These are phyloP conservation scores for Xenopus laevis DNA, from an alignment of 2,113 vertebrate species.

Conservation along the genomic window DNA sequence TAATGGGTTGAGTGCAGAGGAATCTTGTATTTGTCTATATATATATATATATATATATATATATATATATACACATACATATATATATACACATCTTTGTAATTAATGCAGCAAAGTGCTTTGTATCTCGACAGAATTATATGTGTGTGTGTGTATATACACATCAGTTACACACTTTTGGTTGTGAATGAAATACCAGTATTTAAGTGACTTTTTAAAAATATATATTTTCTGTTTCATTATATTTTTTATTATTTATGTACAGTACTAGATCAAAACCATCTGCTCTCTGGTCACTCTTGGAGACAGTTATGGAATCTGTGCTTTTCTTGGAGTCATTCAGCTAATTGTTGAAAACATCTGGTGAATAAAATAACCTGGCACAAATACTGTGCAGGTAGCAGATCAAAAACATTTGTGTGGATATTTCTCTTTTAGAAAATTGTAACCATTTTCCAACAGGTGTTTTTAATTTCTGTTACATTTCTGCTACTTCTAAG, in stretches of 20 bases:
- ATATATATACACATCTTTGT: too few relatives aligned
- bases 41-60: too few relatives aligned
- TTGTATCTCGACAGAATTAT: too few relatives aligned
- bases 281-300: slow-evolving; percentile 33
- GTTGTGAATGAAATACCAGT: slow-evolving; percentile 33
- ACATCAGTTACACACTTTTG: background rate
- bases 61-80: too few relatives aligned
- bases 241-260: slow-evolving; percentile 40
- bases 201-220: background rate
- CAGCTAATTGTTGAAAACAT: slow-evolving; percentile 43
- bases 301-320: slow-evolving; percentile 43
- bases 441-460: slow-evolving; percentile 35
- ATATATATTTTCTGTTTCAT: slow-evolving; percentile 25
- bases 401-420: slow-evolving; percentile 45
- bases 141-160: too few relatives aligned
- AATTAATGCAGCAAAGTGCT: too few relatives aligned
- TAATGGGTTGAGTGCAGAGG: too few relatives aligned
- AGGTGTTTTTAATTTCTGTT: slow-evolving; percentile 42
- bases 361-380: slow-evolving; percentile 46
- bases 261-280: slow-evolving; percentile 27
- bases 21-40: too few relatives aligned
- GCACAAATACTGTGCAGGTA: slow-evolving; percentile 44
- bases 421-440: slow-evolving; percentile 40
- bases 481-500: slow-evolving; percentile 44
- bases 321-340: slow-evolving; percentile 40